These are phyloP conservation scores for Bombus picipes DNA, from an alignment of 1,140 invertebrate species.

Conservation along the genomic window DNA sequence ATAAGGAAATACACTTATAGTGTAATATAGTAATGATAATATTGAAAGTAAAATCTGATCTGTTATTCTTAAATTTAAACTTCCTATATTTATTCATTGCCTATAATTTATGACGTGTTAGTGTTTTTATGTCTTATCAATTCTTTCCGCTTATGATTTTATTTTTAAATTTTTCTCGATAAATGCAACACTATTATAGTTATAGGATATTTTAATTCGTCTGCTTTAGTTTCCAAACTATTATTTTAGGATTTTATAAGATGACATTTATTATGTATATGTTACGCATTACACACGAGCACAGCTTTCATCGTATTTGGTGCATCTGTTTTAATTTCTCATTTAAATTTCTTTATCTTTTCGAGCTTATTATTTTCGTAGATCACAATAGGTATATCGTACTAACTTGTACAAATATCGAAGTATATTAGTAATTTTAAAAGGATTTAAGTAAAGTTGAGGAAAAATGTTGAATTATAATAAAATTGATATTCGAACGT, in stretches of 20 bases:
- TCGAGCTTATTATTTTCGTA: background rate
- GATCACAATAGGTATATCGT: background rate
- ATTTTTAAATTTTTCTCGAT: background rate
- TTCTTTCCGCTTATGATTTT: background rate
- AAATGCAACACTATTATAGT: slow-evolving; percentile 36
- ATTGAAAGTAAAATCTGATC: background rate
- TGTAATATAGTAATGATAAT: background rate
- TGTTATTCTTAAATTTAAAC: background rate
- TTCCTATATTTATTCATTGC: background rate
- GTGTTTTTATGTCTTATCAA: background rate
- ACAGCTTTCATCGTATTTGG: slow-evolving; percentile 36
- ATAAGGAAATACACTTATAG: background rate
- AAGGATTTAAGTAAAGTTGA: background rate
- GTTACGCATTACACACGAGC: slow-evolving; percentile 34
- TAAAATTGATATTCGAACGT: background rate
- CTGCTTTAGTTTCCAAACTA: slow-evolving; percentile 7
- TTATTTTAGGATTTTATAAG: slow-evolving; percentile 5
- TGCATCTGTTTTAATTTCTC: slow-evolving; percentile 1
- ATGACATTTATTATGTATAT: background rate
- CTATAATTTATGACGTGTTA: background rate
- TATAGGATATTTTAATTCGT: slow-evolving; percentile 17
- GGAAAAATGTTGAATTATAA: background rate
- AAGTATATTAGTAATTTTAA: background rate
- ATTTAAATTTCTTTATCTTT: background rate
- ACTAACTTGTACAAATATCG: background rate